A percentile compares a stretch with the other conserved stretches of the same genome.
These are phyloP conservation scores for Drosophila kuntzei DNA, from an alignment of 2,888 invertebrate species.

Conservation along the genomic window DNA sequence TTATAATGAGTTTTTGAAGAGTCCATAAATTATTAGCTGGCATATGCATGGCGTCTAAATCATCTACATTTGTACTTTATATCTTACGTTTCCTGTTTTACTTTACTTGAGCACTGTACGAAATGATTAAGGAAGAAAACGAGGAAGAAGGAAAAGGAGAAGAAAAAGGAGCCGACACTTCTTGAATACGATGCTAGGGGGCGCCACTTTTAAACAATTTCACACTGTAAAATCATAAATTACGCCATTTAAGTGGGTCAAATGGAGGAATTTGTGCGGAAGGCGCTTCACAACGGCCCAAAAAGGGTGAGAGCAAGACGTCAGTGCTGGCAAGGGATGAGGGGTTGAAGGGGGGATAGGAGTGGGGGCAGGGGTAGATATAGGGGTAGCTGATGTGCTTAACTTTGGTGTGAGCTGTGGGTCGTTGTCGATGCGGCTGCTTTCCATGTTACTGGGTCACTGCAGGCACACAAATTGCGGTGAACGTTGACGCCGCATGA, in stretches of 20 bases:
- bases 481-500: conserved; percentile 63
- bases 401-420: neutral
- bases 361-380: neutral
- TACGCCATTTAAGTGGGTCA: conserved; percentile 83
- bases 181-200: conserved; percentile 43
- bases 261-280: conserved; percentile 83
- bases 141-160: neutral
- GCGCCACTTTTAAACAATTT: conserved; percentile 76
- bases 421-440: conserved; percentile 70
- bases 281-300: conserved; percentile 70
- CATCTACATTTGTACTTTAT: conserved; percentile 13
- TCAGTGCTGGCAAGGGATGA: conserved; percentile 24
- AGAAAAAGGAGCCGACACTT: conserved; percentile 18
- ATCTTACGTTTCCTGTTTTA: conserved; percentile 41
- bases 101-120: conserved; percentile 16
- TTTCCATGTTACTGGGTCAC: conserved; percentile 81
- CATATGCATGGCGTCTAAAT: conserved; percentile 1
- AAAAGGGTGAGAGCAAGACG: conserved; percentile 47
- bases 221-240: conserved; percentile 82
- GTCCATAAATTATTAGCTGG: conserved; percentile 31
- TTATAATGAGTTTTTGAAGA: conserved; percentile 28
- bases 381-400: conserved; percentile 24
- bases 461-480: conserved; percentile 83
- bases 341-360: neutral
- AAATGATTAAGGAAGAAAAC: conserved; percentile 1